These are phyloP conservation scores for Apaloderma vittatum DNA, from an alignment of 2,113 vertebrate species.

Conservation along the genomic window DNA sequence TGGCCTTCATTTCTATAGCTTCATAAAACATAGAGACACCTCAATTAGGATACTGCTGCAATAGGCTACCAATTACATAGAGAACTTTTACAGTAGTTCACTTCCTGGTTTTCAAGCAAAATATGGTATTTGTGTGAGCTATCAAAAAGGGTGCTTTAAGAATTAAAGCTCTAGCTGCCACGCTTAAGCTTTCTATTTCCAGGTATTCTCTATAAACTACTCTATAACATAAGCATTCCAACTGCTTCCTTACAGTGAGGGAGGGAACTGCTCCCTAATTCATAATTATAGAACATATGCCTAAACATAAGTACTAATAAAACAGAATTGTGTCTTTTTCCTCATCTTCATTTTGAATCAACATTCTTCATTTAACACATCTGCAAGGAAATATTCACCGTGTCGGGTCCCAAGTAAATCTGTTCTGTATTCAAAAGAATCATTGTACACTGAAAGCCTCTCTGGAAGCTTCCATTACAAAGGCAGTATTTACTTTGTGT, in stretches of 20 bases:
- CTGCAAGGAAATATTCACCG: neutral
- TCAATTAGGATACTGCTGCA: neutral
- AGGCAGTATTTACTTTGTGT: conserved; percentile 9
- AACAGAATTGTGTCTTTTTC: fast-evolving
- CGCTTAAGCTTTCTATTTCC: neutral
- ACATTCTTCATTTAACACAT: neutral
- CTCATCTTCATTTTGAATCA: neutral
- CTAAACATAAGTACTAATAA: neutral
- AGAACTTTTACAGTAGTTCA: neutral
- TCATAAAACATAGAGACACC: neutral
- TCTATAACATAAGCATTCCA: neutral
- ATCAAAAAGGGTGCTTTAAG: neutral
- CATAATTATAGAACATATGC: neutral
- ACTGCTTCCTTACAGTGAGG: neutral
- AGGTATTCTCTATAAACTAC: neutral
- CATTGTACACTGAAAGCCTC: neutral
- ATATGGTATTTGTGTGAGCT: neutral
- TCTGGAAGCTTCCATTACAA: conserved; percentile 32
- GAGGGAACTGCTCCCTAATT: neutral
- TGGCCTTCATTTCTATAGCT: neutral
- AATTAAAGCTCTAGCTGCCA: neutral
- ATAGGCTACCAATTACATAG: neutral
- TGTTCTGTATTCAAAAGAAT: neutral
- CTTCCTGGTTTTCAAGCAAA: neutral
- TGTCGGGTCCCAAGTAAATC: neutral